These are phyloP conservation scores for Meghimatium bilineatum DNA, from an alignment of 2,888 invertebrate species.

Conservation along the genomic window DNA sequence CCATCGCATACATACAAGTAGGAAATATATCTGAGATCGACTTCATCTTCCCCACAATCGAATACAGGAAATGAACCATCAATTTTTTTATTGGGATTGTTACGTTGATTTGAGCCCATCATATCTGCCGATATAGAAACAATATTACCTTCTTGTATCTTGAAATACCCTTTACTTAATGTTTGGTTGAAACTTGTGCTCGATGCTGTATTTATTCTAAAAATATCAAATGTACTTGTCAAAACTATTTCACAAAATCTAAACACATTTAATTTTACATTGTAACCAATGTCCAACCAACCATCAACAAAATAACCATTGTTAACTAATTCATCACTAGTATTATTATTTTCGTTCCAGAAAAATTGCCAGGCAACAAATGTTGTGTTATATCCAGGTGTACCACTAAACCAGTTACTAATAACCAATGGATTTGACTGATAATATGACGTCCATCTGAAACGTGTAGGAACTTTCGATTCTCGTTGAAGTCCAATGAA, in stretches of 20 bases:
- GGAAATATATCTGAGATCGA: constrained; percentile 2
- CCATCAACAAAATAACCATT: not conserved
- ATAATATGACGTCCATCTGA: not conserved
- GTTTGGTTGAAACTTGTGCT: not conserved
- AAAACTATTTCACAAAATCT: not conserved
- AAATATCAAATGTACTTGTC: not conserved
- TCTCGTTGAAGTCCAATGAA: not conserved
- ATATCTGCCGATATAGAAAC: not conserved
- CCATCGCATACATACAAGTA: not conserved
- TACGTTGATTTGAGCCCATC: no score
- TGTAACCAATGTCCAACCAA: not conserved
- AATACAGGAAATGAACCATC: constrained; percentile 1
- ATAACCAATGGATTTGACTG: not conserved
- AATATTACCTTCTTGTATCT: not conserved
- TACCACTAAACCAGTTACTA: not conserved
- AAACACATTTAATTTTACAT: not conserved
- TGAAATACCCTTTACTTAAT: constrained; percentile 4
- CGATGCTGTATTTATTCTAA: no score
- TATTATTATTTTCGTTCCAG: not conserved
- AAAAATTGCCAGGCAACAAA: not conserved
- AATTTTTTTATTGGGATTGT: no score
- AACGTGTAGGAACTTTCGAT: not conserved
- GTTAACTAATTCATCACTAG: no score
- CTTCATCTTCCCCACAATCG: not conserved
- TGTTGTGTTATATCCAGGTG: not conserved